Evolutionary conservation across 2,113 vertebrate species (phyloP), one percentile per base, ranked within the genome.

Genomic region (Melozone crissalis): DNA sequence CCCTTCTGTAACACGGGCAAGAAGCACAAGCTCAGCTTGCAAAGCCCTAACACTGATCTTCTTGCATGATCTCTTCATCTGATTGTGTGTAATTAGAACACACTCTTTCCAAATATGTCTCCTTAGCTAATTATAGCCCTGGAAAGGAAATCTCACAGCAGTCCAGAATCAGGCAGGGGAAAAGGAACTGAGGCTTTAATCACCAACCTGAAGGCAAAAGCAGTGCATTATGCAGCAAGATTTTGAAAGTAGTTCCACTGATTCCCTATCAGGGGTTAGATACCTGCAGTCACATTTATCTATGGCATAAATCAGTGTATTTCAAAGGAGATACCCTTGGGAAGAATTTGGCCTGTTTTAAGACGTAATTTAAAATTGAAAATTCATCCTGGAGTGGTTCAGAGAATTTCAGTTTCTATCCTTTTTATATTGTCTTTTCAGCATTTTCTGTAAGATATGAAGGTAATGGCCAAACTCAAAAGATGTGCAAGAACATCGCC

Each of bases 101-200:
- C 14, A 44, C 10, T 47, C 46, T 49, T 80, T 68, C 39, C 39
- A 85, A 93, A 77, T 67, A 77, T 1, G 8, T 71, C 66, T 92
- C 49, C 43, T 89, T 54, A 51, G 24, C 47, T 69, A 91, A 91
- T 71, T 89, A 84, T 43, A 89, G 46, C 31, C 44, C 13, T 59
- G 46, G 46, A 84, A 16, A 72, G 65, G 66, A 91, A 93, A 87
- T 69, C 63, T 81, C 69, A 76, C 31, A 46, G 76, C 86, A 93
- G 47, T 33, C 55, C 74, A 76, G 59, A 61, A 84, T 66, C 31
- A 76, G 35, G 35, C 44, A 85, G 23, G 28, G 43, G 31, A 72
- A 91, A 89, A 89, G 44, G 15, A 95, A 55, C 33, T 30, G 55
- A 71, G 30, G 15, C 21, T 72, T 96, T 95, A 89, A 88, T 87